Conservation (phyloP, 1,140 invertebrate genomes). For the Geopemphigus sp. region DNA sequence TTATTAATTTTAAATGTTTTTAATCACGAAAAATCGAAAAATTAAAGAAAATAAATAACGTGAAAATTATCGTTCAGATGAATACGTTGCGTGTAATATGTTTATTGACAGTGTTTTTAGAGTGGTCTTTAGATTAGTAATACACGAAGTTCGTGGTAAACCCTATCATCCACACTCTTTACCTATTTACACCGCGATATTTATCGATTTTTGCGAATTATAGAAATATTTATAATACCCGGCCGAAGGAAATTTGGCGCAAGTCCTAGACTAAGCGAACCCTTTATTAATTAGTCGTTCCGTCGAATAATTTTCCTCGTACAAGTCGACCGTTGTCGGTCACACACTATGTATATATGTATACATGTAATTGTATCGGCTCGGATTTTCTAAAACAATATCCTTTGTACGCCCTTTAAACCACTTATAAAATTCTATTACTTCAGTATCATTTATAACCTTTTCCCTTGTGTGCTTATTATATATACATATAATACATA, state of each 20-base stretch:
- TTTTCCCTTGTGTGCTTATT: not conserved
- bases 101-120: no score
- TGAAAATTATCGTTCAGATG: no score
- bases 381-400: no score
- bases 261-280: not conserved
- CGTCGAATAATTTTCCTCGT: not conserved
- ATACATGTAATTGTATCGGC: no score
- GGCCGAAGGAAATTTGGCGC: not conserved
- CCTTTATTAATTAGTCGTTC: slow-evolving; percentile 6
- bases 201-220: not conserved
- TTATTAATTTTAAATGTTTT: no score
- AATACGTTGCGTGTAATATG: no score
- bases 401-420: not conserved
- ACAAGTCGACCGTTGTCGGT: not conserved
- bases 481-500: not conserved
- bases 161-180: no score
- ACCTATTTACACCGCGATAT: no score
- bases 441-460: not conserved
- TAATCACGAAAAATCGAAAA: no score
- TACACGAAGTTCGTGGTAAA: no score
- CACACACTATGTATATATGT: not conserved
- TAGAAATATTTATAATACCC: not conserved
- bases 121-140: no score
- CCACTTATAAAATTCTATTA: not conserved
- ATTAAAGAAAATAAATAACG: no score